A percentile compares a stretch with the other conserved stretches of the same genome.
Conservation (phyloP, 2,797 vertebrate species). For the Astyanax mexicanus region DNA sequence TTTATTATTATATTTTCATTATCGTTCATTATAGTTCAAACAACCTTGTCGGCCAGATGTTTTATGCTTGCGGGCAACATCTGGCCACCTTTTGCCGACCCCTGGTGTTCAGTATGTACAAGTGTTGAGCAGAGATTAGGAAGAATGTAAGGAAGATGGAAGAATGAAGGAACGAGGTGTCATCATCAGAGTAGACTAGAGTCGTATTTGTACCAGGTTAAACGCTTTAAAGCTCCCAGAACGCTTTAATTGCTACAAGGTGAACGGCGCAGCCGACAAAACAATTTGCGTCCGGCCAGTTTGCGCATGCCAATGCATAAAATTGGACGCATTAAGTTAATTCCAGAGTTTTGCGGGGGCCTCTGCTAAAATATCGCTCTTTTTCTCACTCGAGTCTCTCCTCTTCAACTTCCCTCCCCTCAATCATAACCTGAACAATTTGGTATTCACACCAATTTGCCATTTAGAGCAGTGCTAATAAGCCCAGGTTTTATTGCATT, state of each 20-base stretch:
- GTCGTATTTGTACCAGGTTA: not conserved
- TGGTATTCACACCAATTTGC: slow-evolving; percentile 82
- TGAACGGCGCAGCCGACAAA: not conserved
- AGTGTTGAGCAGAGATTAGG: not conserved
- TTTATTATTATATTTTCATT: no score
- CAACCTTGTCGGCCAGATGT: no score
- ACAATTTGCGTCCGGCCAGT: slow-evolving; percentile 28
- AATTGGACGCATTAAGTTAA: slow-evolving; percentile 38
- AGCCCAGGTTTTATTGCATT: slow-evolving; percentile 80
- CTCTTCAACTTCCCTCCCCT: slow-evolving; percentile 69
- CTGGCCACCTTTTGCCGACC: no score
- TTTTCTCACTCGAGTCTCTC: slow-evolving; percentile 50
- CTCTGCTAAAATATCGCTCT: slow-evolving; percentile 40
- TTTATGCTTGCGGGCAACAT: no score
- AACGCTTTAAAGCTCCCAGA: not conserved
- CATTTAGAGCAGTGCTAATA: slow-evolving; percentile 79
- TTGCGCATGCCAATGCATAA: slow-evolving; percentile 24
- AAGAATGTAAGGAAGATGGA: not conserved
- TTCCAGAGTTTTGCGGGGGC: slow-evolving; percentile 33
- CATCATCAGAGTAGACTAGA: slow-evolving; percentile 3
- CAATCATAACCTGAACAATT: slow-evolving; percentile 74
- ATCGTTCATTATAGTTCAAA: no score
- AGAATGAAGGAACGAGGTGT: slow-evolving; percentile 11
- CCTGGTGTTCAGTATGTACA: no score
- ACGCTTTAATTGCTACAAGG: not conserved